Conservation (phyloP, 2,888 invertebrate species). For the Eristalis tenax region DNA sequence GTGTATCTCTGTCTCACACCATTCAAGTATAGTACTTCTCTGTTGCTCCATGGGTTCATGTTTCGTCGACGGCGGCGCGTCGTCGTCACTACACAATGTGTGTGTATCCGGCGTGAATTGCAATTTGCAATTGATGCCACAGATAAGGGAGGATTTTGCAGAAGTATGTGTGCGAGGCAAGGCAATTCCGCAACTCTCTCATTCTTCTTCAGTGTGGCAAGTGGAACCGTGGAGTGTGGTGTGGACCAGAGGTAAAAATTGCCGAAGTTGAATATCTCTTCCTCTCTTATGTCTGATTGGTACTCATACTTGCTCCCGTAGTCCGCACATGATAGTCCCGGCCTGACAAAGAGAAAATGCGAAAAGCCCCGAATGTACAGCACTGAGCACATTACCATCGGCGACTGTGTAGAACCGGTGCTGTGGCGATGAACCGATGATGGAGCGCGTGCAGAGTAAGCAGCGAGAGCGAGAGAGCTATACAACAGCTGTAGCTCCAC, state of each 20-base stretch:
- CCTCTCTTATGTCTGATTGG: no score
- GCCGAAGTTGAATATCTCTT: no score
- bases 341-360: slow-evolving; percentile 54
- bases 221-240: no score
- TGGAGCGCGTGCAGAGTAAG: neutral
- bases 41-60: neutral
- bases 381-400: no score
- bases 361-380: slow-evolving; percentile 48
- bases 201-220: no score
- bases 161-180: no score
- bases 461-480: neutral
- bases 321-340: slow-evolving; percentile 54
- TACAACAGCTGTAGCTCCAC: neutral
- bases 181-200: no score
- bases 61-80: neutral
- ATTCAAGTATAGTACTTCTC: neutral
- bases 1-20: neutral
- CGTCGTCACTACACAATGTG: slow-evolving; percentile 9
- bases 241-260: no score
- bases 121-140: no score
- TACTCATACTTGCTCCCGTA: slow-evolving; percentile 36
- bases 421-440: neutral
- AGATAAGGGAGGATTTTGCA: no score
- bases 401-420: neutral
- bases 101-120: neutral